Base-by-base conservation (phyloP, 1,140 invertebrate genomes). In the Maniola jurtina region DNA sequence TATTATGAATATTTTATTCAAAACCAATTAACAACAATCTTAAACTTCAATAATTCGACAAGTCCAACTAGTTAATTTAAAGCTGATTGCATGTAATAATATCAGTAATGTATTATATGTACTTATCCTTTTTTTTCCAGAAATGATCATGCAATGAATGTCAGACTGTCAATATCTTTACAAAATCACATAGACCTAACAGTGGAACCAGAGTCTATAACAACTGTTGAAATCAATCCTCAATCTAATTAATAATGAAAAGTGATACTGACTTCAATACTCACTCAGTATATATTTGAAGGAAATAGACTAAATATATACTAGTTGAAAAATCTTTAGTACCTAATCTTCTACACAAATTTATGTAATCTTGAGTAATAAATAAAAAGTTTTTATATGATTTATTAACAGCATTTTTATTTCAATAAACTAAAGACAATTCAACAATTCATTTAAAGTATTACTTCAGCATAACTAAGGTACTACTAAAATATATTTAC, bases 151-250 rank as follows among this genome's bases (percentile, higher is more conserved):
- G 73, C 70, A 57, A 59, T 81, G 10, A 76, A 75, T 61, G 76
- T 88, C 0, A 66, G 64, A 25, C 60, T 88, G 68, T 59, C 61
- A 59, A 16, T 11, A 45, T 33, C 63, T 0, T 58, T 70, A 33
- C 11, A 52, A 36, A 70, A 64, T 69, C 77, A 64, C 57, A 76
- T 88, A 59, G 68, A 79, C 50, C 15, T 88, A 9, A 66, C 55
- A 25, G 75, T 84, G 65, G 87, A 89, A 35, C 73, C 85, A 10
- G 57, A 75, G 73, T 89, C 87, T 54, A 73, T 89, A 8, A 86
- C 81, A 64, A 88, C 85, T 25, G 68, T 89, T 62, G 87, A 88
- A 76, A 81, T 89, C 55, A 89, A 57, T n/a, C 35, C 42, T 45
- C 42, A 45, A 45, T 45, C 42, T 9, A 40, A 40, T 6, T 40